Conservation (phyloP, 2,888 invertebrate species). For the Leptarthrus brevirostris region DNA sequence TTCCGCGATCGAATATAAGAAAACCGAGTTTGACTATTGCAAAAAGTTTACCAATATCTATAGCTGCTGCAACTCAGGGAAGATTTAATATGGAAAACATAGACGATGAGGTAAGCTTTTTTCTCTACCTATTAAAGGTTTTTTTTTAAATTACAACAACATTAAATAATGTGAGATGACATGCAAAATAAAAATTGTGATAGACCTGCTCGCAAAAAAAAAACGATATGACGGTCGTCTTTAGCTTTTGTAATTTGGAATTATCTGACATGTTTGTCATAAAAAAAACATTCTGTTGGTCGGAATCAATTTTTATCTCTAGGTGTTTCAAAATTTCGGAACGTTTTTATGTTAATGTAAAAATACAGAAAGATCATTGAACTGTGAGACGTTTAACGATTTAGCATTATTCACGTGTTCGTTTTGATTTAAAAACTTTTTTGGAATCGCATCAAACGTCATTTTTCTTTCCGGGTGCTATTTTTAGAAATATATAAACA, state of each 20-base stretch:
- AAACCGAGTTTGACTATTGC: slow-evolving; percentile 68
- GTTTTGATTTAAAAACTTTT: neutral
- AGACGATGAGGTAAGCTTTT: slow-evolving; percentile 62
- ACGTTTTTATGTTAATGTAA: neutral
- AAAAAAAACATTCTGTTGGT: too few relatives aligned
- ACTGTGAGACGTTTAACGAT: neutral
- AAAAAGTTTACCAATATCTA: slow-evolving; percentile 82
- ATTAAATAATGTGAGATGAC: neutral
- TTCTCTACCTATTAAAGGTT: too few relatives aligned
- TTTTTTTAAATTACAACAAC: too few relatives aligned
- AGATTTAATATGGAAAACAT: slow-evolving; percentile 55
- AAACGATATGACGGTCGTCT: too few relatives aligned
- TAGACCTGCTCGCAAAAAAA: too few relatives aligned
- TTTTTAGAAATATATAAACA: too few relatives aligned
- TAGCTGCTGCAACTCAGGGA: slow-evolving; percentile 68
- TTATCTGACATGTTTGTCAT: too few relatives aligned
- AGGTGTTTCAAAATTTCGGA: neutral
- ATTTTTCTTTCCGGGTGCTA: neutral
- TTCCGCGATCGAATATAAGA: slow-evolving; percentile 56
- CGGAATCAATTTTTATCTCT: neutral
- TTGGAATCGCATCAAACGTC: too few relatives aligned
- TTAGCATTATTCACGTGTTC: neutral
- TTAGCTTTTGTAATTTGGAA: too few relatives aligned
- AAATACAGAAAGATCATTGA: neutral
- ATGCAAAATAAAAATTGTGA: neutral